A percentile compares a stretch with the other conserved stretches of the same genome.
Conservation (phyloP, 2,797 vertebrate species). For the Fringilla coelebs region DNA sequence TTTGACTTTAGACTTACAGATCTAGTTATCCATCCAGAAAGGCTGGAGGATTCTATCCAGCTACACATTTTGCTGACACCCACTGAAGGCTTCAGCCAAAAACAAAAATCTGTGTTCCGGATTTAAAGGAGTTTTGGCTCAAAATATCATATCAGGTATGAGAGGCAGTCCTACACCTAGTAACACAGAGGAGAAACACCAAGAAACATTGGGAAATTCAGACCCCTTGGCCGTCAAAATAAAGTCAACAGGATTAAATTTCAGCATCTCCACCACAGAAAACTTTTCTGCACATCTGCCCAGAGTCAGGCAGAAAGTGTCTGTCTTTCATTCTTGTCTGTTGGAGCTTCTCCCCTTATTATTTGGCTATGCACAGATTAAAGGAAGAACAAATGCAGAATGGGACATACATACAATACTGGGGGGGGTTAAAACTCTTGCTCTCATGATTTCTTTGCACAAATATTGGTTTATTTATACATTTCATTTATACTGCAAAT, state of each 20-base stretch:
- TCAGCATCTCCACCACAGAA: not conserved
- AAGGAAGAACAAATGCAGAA: not conserved
- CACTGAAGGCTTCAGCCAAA: not conserved
- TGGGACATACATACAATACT: not conserved
- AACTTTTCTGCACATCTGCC: not conserved
- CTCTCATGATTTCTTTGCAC: not conserved
- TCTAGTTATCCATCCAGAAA: not conserved
- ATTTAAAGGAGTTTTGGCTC: not conserved
- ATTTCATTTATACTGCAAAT: not conserved
- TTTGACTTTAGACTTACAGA: not conserved
- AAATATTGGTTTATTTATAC: not conserved
- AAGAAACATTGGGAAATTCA: not conserved
- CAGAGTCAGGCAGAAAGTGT: not conserved
- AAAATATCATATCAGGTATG: not conserved
- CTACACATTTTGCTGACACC: not conserved
- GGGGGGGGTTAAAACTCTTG: not conserved
- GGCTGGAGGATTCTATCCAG: not conserved
- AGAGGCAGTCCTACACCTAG: not conserved
- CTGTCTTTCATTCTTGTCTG: not conserved
- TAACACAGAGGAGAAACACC: not conserved
- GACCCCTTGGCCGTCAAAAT: not conserved
- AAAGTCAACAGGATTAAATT: not conserved
- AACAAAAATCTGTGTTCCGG: not conserved
- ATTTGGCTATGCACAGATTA: not conserved
- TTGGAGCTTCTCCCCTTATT: not conserved